Evolutionary conservation across 2,113 vertebrate genomes (phyloP).

Genomic region (Calcarius ornatus): DNA sequence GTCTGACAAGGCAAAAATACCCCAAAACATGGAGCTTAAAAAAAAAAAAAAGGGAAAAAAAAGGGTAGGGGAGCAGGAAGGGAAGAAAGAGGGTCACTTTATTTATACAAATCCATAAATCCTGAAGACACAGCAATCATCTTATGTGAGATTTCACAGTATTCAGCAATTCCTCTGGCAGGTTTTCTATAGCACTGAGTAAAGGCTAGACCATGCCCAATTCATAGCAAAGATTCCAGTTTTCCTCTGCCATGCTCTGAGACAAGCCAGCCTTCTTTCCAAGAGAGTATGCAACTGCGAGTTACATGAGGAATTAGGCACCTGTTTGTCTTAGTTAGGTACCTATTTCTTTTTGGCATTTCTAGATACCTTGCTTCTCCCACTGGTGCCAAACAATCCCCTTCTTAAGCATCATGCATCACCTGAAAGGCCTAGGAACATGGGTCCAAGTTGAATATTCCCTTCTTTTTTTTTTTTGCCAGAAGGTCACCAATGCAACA

Average conservation of each 20-base stretch:
- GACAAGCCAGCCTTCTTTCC: background rate
- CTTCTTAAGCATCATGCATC: background rate
- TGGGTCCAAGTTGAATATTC: background rate
- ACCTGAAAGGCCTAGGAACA: background rate
- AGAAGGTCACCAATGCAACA: background rate
- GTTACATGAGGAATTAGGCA: background rate
- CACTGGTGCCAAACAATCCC: background rate
- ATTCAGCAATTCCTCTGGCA: background rate
- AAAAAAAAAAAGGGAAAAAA: too few relatives aligned
- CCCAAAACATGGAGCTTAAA: background rate
- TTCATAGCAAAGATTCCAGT: background rate
- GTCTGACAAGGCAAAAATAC: background rate
- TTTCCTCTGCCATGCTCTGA: background rate
- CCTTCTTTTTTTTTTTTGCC: background rate
- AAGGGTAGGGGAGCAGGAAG: rapidly evolving
- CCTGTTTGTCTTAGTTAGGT: background rate
- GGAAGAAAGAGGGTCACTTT: background rate
- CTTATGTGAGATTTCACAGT: background rate
- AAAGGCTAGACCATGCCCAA: background rate
- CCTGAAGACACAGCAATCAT: background rate
- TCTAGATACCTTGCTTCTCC: background rate
- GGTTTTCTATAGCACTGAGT: background rate
- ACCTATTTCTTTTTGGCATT: background rate
- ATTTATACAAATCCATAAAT: background rate
- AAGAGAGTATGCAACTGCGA: background rate